Evolutionary conservation across 2,113 vertebrate species (phyloP).

Genomic region (Camelus bactrianus): DNA sequence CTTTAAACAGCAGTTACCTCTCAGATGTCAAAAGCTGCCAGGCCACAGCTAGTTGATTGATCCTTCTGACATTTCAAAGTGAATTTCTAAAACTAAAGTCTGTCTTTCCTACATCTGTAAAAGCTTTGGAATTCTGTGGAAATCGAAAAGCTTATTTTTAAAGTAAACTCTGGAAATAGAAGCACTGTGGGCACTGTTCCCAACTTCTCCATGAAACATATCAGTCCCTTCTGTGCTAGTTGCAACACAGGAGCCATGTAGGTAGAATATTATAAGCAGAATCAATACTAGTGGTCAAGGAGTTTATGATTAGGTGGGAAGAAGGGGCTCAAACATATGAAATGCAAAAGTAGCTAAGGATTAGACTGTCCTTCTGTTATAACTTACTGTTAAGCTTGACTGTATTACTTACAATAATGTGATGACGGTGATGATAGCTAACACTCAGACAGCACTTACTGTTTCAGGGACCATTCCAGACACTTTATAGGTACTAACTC

Average conservation of each 20-base stretch:
- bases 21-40: background rate
- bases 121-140: constrained; percentile 50
- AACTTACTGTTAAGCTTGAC: background rate
- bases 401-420: background rate
- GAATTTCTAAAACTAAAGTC: constrained; percentile 52
- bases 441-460: background rate
- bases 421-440: background rate
- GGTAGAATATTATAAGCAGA: background rate
- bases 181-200: background rate
- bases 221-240: background rate
- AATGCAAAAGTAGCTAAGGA: background rate
- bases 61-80: constrained; percentile 29
- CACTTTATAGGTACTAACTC: background rate
- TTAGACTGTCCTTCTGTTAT: background rate
- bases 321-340: background rate
- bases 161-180: background rate
- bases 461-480: background rate
- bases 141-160: constrained; percentile 9
- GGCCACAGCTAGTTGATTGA: background rate
- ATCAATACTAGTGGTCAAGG: background rate
- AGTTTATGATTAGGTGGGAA: background rate
- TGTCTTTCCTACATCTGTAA: background rate
- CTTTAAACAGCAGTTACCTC: background rate
- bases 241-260: background rate
- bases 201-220: background rate